Evolutionary conservation across 1,140 invertebrate genomes (phyloP).

Genomic region (Tetramorium simillimum): DNA sequence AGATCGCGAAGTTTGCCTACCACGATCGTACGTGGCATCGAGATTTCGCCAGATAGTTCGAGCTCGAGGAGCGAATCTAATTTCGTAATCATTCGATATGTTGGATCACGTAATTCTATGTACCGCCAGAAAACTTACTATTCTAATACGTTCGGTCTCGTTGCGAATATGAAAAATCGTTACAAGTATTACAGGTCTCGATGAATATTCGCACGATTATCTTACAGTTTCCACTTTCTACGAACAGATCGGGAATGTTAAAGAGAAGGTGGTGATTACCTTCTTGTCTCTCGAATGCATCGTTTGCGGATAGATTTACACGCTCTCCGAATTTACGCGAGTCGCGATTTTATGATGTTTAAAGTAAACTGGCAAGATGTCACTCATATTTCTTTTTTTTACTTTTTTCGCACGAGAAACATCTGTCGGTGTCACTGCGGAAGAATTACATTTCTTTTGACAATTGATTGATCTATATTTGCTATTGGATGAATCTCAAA

Average conservation of each 20-base stretch:
- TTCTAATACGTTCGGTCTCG: background rate
- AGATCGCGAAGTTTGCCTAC: slow-evolving; percentile 29
- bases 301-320: slow-evolving; percentile 46
- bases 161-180: background rate
- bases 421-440: background rate
- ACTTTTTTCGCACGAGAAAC: background rate
- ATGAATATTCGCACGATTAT: slow-evolving; percentile 14
- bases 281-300: slow-evolving; percentile 14
- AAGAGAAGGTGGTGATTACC: slow-evolving; percentile 38
- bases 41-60: background rate
- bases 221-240: background rate
- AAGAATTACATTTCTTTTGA: background rate
- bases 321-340: slow-evolving; percentile 3
- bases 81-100: slow-evolving; percentile 37
- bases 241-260: slow-evolving; percentile 4
- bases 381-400: background rate
- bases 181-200: background rate
- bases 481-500: background rate
- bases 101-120: slow-evolving; percentile 16
- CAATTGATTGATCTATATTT: background rate
- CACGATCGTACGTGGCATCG: slow-evolving; percentile 20
- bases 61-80: slow-evolving; percentile 26
- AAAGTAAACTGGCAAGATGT: background rate
- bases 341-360: slow-evolving; percentile 37
- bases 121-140: background rate